Percentiles rank a stretch among this genome's conserved stretches.
Conservation (phyloP, 2,113 vertebrate genomes). For the Thalassoma bifasciatum region DNA sequence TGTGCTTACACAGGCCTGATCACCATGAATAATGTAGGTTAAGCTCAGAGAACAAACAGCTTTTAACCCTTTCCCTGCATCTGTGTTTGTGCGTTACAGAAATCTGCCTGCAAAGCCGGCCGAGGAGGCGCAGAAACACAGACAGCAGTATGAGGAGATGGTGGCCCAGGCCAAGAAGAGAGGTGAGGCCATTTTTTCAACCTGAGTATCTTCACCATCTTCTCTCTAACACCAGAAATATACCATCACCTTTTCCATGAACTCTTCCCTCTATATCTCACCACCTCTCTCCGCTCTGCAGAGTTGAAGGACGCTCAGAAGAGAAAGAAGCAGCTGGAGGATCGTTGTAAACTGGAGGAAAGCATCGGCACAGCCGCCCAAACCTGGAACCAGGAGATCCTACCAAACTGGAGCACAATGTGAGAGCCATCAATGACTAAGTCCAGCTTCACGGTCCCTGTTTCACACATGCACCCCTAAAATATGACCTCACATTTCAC, state of each 20-base stretch:
- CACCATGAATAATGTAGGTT: conserved; percentile 73
- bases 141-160: conserved; percentile 97
- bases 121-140: conserved; percentile 94
- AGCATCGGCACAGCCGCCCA: conserved; percentile 90
- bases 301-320: conserved; percentile 93
- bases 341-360: conserved; percentile 91
- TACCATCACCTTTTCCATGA: background rate
- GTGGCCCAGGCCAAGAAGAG: conserved; percentile 95
- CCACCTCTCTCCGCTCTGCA: conserved; percentile 58
- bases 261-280: no score
- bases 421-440: conserved; percentile 70
- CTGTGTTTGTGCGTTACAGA: conserved; percentile 74
- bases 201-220: no score
- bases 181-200: conserved; percentile 77
- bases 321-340: conserved; percentile 90
- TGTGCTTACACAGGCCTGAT: conserved; percentile 20
- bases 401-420: conserved; percentile 93
- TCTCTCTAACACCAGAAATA: no score
- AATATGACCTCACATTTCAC: no score
- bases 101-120: conserved; percentile 97
- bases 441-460: no score
- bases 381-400: conserved; percentile 93
- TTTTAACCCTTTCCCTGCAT: conserved; percentile 8
- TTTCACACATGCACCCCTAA: no score
- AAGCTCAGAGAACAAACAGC: background rate